Evolutionary conservation across 1,140 invertebrate species (phyloP).

Genomic region (Bombyx mandarina): DNA sequence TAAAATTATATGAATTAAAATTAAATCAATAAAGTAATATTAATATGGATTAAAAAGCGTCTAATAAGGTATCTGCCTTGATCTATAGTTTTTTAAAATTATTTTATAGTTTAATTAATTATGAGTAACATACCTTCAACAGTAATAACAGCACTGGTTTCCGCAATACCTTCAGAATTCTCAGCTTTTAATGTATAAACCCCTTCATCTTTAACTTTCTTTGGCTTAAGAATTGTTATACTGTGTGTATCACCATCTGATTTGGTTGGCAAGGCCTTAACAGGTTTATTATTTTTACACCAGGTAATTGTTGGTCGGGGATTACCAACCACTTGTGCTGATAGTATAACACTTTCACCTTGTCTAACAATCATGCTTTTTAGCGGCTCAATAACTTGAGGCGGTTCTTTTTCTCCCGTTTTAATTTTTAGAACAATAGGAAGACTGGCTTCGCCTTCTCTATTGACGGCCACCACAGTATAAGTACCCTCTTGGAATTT

Average conservation of each 20-base stretch:
- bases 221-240: slow-evolving; percentile 77
- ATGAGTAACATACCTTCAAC: slow-evolving; percentile 79
- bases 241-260: slow-evolving; percentile 79
- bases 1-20: background rate
- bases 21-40: slow-evolving; percentile 3
- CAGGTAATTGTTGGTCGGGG: slow-evolving; percentile 85
- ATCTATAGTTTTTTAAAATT: background rate
- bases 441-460: slow-evolving; percentile 89
- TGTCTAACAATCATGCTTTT: slow-evolving; percentile 81
- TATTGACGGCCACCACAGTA: slow-evolving; percentile 88
- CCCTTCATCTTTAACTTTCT: slow-evolving; percentile 76
- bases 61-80: background rate
- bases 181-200: slow-evolving; percentile 86
- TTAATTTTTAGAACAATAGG: slow-evolving; percentile 87
- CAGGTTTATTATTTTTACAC: slow-evolving; percentile 82
- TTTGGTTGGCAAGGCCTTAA: slow-evolving; percentile 72
- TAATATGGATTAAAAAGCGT: background rate
- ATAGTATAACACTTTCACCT: slow-evolving; percentile 82
- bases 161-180: slow-evolving; percentile 82
- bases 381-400: slow-evolving; percentile 85
- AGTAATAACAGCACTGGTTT: slow-evolving; percentile 82
- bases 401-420: slow-evolving; percentile 82
- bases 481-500: slow-evolving; percentile 90
- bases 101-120: slow-evolving; percentile 2
- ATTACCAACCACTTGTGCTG: slow-evolving; percentile 84